Conservation (phyloP, 2,113 vertebrate genomes). For the Halcyon malimbica region DNA sequence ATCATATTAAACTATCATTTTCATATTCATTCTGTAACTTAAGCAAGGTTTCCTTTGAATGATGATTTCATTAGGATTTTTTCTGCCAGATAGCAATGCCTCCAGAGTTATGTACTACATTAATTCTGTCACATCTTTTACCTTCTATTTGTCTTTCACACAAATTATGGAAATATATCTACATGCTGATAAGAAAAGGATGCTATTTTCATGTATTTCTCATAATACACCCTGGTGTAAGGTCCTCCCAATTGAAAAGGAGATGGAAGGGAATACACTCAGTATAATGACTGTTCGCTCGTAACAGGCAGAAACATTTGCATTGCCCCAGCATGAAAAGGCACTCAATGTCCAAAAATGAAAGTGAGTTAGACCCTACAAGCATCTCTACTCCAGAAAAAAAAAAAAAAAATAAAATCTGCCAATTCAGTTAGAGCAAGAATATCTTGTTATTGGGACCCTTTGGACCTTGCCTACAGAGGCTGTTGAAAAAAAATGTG, state of each 20-base stretch:
- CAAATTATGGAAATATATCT: background rate
- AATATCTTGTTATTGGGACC: background rate
- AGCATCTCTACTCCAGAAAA: background rate
- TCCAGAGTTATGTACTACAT: conserved; percentile 27
- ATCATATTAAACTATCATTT: conserved; percentile 20
- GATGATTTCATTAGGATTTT: conserved; percentile 64
- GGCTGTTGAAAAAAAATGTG: background rate
- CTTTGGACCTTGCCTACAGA: background rate
- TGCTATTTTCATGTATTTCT: background rate
- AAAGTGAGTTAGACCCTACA: background rate
- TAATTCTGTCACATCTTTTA: conserved; percentile 39
- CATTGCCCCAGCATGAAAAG: rapidly evolving
- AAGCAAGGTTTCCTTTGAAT: conserved; percentile 25
- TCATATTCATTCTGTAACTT: conserved; percentile 25
- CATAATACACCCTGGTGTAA: background rate
- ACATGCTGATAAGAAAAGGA: background rate
- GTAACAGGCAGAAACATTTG: background rate
- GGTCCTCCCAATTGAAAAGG: background rate
- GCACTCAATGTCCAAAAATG: background rate
- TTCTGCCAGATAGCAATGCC: background rate
- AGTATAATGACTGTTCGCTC: background rate
- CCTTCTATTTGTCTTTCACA: conserved; percentile 7
- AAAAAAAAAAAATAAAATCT: background rate
- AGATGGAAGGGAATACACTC: background rate
- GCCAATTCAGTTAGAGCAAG: background rate